Evolutionary conservation across 2,113 vertebrate genomes (phyloP).

Genomic region (Platycercus adscitus): DNA sequence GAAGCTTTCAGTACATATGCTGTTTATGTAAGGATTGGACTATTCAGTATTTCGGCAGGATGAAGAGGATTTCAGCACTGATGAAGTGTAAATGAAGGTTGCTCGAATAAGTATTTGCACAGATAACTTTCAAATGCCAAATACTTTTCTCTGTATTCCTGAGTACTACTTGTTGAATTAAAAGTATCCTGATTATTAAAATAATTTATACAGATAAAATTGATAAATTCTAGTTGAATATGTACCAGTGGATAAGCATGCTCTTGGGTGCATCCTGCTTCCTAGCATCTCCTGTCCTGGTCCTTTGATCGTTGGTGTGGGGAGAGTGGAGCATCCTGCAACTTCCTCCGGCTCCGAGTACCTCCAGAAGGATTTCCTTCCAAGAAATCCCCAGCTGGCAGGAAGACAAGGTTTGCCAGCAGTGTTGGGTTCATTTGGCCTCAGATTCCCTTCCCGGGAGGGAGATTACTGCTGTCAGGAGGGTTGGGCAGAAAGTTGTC

Average conservation of each 20-base stretch:
- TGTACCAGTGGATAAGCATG: background rate
- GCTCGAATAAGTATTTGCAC: background rate
- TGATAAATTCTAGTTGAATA: background rate
- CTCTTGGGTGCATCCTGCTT: background rate
- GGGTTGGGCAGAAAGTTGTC: background rate
- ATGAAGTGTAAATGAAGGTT: background rate
- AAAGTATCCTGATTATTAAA: conserved; percentile 28
- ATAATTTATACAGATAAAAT: background rate
- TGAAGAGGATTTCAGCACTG: background rate
- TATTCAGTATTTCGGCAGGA: background rate
- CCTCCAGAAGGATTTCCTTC: background rate
- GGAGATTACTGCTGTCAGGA: background rate
- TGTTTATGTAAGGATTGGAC: background rate
- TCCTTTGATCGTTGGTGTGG: background rate
- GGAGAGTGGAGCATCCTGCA: background rate
- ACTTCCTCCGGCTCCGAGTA: background rate
- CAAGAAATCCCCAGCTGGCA: background rate
- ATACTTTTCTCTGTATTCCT: background rate
- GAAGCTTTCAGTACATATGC: background rate
- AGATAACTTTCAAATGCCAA: background rate
- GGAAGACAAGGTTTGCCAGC: background rate
- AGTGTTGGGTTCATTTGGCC: background rate
- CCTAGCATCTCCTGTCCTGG: background rate
- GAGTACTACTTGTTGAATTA: background rate
- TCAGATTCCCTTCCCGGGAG: background rate